These are phyloP conservation scores for Pantherophis vulpinus DNA, from an alignment of 2,797 vertebrate species.

Conservation along the genomic window DNA sequence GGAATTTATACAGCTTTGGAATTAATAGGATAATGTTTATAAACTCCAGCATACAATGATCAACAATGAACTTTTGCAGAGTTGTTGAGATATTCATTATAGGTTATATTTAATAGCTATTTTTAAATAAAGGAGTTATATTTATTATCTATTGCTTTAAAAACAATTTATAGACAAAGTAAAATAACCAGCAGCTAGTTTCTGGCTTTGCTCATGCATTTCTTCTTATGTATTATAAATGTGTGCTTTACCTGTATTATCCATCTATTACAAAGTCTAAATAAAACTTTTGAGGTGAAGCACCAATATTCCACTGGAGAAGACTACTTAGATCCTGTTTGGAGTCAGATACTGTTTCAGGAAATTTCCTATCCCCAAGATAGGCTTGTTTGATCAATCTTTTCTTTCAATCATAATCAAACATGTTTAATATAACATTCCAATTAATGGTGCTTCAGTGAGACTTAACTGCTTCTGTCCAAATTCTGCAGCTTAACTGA, in stretches of 20 bases:
- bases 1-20: neutral
- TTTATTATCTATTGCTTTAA: neutral
- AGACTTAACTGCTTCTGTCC: slow-evolving; percentile 1
- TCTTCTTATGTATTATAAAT: neutral
- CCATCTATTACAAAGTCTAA: neutral
- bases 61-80: neutral
- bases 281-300: neutral
- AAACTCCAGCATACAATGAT: neutral
- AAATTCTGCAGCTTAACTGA: slow-evolving; percentile 14
- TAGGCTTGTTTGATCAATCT: slow-evolving; percentile 4
- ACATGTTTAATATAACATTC: slow-evolving; percentile 32
- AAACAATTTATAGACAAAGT: neutral
- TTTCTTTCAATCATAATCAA: slow-evolving; percentile 19
- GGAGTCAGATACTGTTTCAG: slow-evolving; percentile 1
- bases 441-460: slow-evolving; percentile 22
- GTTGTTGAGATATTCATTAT: neutral
- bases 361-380: slow-evolving; percentile 5
- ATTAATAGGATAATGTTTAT: neutral
- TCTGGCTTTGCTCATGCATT: neutral
- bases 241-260: neutral
- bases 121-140: neutral
- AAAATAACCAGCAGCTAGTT: neutral
- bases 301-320: neutral
- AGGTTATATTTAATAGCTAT: neutral
- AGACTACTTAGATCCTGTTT: neutral